A percentile compares a stretch with the other conserved stretches of the same genome.
These are phyloP conservation scores for Mystacornis crossleyi DNA, from an alignment of 2,113 vertebrate genomes.

Conservation along the genomic window DNA sequence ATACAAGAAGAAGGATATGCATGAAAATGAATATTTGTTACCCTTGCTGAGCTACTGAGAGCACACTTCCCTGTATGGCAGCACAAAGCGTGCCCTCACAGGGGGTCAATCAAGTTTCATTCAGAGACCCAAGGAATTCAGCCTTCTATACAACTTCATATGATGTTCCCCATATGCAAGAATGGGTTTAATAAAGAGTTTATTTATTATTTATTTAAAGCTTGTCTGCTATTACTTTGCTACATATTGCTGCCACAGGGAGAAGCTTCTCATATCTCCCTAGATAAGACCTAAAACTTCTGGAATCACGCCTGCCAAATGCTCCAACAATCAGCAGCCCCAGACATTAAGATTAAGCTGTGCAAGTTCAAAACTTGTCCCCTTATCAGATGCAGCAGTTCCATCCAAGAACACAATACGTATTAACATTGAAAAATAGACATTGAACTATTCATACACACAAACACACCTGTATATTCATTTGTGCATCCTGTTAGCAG, in stretches of 20 bases:
- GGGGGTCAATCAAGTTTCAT: not conserved
- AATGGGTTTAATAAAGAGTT: conserved; percentile 44
- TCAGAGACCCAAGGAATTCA: not conserved
- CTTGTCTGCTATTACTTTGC: not conserved
- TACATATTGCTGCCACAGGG: not conserved
- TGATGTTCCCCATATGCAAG: conserved; percentile 23
- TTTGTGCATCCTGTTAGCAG: not conserved
- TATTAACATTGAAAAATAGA: not conserved
- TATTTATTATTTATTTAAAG: conserved; percentile 42
- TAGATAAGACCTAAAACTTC: not conserved
- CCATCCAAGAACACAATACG: not conserved
- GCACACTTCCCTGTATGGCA: not conserved
- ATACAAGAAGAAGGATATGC: not conserved
- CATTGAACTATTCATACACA: not conserved
- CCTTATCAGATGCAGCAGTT: not conserved
- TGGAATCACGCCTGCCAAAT: not conserved
- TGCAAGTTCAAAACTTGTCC: not conserved
- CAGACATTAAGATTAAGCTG: not conserved
- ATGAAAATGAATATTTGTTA: not conserved
- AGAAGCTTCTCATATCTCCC: not conserved
- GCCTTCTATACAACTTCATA: not conserved
- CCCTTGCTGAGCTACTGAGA: not conserved
- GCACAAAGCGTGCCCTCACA: not conserved
- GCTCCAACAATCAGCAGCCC: not conserved
- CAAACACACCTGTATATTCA: rapidly evolving